Conservation (phyloP, 2,888 invertebrate genomes). For the Epirrhoe tristata region DNA sequence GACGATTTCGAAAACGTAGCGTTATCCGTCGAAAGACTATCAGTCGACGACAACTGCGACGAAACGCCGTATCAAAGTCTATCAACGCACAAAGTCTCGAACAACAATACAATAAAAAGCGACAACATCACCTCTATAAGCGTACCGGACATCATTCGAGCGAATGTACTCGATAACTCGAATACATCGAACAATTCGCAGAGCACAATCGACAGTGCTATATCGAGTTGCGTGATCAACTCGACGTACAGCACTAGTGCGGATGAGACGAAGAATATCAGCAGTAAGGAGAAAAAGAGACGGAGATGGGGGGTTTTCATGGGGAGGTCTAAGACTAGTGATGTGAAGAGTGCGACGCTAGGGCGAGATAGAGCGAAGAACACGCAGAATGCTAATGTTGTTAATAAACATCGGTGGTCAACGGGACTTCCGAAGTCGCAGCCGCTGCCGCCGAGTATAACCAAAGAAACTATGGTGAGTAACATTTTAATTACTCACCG, state of each 20-base stretch:
- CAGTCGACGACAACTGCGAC: slow-evolving; percentile 70
- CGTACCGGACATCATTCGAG: slow-evolving; percentile 52
- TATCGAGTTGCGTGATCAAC: slow-evolving; percentile 63
- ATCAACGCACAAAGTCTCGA: slow-evolving; percentile 71
- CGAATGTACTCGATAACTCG: slow-evolving; percentile 34
- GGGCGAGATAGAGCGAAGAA: slow-evolving; percentile 87
- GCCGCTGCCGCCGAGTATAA: slow-evolving; percentile 90
- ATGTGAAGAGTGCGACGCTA: slow-evolving; percentile 88
- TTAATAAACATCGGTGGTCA: slow-evolving; percentile 89
- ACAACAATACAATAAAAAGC: slow-evolving; percentile 64
- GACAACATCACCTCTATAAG: slow-evolving; percentile 77
- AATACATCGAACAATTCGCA: slow-evolving; percentile 49
- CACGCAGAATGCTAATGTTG: slow-evolving; percentile 56
- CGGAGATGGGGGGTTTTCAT: slow-evolving; percentile 90
- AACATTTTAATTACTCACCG: too few relatives aligned
- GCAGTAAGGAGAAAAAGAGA: slow-evolving; percentile 86
- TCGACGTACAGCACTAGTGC: slow-evolving; percentile 67
- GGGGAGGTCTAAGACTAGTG: slow-evolving; percentile 85
- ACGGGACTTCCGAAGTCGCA: slow-evolving; percentile 89
- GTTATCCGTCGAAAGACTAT: slow-evolving; percentile 65
- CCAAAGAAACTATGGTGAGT: slow-evolving; percentile 92
- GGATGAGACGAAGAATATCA: slow-evolving; percentile 57
- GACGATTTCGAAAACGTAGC: slow-evolving; percentile 66
- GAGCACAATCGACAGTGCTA: slow-evolving; percentile 57
- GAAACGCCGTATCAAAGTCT: slow-evolving; percentile 80